phyloP scores from a whole-genome alignment of 2,113 vertebrate genomes.

The Physeter macrocephalus region DNA sequence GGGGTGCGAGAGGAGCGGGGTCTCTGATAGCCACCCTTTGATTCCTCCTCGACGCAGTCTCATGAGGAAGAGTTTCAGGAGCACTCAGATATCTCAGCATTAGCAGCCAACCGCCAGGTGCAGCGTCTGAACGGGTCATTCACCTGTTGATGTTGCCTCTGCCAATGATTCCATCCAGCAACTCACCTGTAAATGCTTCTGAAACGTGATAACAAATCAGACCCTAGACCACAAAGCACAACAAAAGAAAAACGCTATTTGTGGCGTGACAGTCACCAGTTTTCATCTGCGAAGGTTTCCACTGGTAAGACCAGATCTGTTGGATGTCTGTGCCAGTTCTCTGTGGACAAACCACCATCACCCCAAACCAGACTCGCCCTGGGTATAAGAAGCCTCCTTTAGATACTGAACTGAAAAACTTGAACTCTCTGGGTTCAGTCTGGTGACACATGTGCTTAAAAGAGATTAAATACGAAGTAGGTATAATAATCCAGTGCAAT shows the following conservation, averaged over 20 bases:
- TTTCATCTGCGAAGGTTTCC: not conserved
- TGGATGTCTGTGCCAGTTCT: not conserved
- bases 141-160: not conserved
- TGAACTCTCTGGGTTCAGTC: not conserved
- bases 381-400: not conserved
- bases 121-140: not conserved
- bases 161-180: not conserved
- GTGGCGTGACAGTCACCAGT: too few species aligned
- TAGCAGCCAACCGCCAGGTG: not conserved
- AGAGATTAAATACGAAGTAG: not conserved
- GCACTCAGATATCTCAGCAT: accelerated
- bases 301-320: accelerated
- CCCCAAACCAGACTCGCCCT: not conserved
- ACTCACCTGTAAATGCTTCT: not conserved
- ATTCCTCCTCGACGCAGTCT: accelerated
- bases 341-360: not conserved
- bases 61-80: accelerated
- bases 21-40: not conserved
- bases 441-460: not conserved
- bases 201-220: not conserved
- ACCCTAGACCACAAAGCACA: not conserved
- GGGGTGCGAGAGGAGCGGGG: accelerated
- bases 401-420: not conserved
- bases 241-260: not conserved
- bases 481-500: not conserved